Percentiles rank a stretch among this genome's conserved stretches.
Evolutionary conservation across 2,888 invertebrate genomes (phyloP).

Genomic region (Temnothorax unifasciatus): DNA sequence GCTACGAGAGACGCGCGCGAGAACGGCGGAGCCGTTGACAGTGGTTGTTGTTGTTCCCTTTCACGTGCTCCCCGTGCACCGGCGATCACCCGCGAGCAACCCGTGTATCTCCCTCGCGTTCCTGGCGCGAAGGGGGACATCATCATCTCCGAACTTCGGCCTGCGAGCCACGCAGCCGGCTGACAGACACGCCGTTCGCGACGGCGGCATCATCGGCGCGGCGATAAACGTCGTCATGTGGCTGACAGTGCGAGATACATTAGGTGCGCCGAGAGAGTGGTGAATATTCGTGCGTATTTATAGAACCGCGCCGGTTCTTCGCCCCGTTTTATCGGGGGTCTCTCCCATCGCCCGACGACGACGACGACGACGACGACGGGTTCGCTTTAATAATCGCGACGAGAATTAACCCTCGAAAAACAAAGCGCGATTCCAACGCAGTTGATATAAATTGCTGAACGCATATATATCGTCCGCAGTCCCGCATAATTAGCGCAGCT

Average conservation of each 20-base stretch:
- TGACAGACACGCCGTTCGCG: slow-evolving; percentile 11
- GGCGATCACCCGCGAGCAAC: background rate
- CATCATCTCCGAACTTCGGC: slow-evolving; percentile 22
- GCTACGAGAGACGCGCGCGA: slow-evolving; percentile 5
- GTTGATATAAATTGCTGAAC: slow-evolving; percentile 2
- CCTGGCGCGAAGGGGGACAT: slow-evolving; percentile 4
- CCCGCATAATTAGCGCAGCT: slow-evolving; percentile 20
- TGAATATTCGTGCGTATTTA: slow-evolving; percentile 47
- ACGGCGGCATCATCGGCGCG: slow-evolving; percentile 22
- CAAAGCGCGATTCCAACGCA: background rate
- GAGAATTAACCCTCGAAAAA: background rate
- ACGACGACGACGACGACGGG: background rate
- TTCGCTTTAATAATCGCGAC: background rate
- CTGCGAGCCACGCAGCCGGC: background rate
- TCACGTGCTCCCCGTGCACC: slow-evolving; percentile 3
- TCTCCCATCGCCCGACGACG: background rate
- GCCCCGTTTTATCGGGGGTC: slow-evolving; percentile 8
- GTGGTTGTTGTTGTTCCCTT: slow-evolving; percentile 35
- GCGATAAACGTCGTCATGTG: slow-evolving; percentile 39
- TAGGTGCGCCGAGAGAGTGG: slow-evolving; percentile 31
- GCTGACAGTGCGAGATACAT: slow-evolving; percentile 31
- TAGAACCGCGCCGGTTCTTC: slow-evolving; percentile 16
- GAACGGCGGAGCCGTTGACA: slow-evolving; percentile 16
- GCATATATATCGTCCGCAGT: background rate
- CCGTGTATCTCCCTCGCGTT: background rate